phyloP scores from a whole-genome alignment of 2,113 vertebrate species.

The Mirounga angustirostris region DNA sequence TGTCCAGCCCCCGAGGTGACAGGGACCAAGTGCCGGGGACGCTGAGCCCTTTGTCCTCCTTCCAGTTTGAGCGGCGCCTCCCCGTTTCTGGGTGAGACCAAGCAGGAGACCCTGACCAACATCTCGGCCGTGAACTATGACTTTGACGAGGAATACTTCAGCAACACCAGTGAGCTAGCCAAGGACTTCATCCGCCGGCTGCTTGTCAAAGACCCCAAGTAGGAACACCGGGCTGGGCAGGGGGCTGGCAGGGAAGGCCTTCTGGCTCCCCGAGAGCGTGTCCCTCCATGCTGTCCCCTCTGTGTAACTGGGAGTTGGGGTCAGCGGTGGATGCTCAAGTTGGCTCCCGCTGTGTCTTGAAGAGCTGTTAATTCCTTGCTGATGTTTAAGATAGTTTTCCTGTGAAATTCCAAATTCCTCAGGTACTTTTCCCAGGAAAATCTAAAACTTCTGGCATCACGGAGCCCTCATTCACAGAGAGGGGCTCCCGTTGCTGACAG shows the following conservation, averaged over 20 bases:
- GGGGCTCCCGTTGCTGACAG: rapidly evolving
- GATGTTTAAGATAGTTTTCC: neutral
- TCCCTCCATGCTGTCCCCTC: neutral
- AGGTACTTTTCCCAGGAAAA: neutral
- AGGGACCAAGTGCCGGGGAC: rapidly evolving
- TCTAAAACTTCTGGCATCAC: rapidly evolving
- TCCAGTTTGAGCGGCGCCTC: constrained; percentile 95
- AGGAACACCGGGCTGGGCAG: neutral
- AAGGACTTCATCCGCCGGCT: constrained; percentile 98
- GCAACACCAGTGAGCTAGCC: constrained; percentile 97
- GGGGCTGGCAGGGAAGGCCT: neutral
- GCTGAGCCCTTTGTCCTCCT: rapidly evolving
- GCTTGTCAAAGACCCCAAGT: constrained; percentile 98
- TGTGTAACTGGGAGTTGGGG: rapidly evolving
- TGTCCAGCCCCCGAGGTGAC: rapidly evolving
- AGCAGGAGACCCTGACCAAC: constrained; percentile 98
- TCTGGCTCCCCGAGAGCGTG: neutral
- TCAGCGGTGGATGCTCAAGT: rapidly evolving
- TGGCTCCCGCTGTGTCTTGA: neutral
- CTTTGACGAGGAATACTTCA: constrained; percentile 98
- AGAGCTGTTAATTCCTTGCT: neutral
- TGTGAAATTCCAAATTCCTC: neutral
- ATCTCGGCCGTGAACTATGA: constrained; percentile 98
- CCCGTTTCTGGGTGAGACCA: constrained; percentile 97
- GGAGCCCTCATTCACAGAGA: rapidly evolving